phyloP scores from a whole-genome alignment of 2,113 vertebrate species.

The Semnornis frantzii region DNA sequence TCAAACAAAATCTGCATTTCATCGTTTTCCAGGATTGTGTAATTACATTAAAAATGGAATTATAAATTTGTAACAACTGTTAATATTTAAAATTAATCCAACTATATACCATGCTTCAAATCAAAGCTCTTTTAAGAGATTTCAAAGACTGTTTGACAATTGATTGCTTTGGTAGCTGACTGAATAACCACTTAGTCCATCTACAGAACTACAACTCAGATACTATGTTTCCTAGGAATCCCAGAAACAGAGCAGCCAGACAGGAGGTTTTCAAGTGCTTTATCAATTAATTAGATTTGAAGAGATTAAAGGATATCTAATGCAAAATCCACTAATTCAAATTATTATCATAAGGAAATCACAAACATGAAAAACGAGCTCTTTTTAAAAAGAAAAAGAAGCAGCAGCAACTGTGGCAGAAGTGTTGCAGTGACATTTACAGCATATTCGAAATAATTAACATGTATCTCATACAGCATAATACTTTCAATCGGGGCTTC shows the following conservation, averaged over 20 bases:
- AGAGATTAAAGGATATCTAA: not conserved
- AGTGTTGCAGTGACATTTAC: not conserved
- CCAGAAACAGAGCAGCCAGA: not conserved
- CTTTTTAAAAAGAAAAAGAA: not conserved
- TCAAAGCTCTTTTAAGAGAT: not conserved
- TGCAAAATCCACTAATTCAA: not conserved
- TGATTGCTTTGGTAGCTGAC: not conserved
- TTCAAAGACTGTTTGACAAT: not conserved
- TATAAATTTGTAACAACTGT: too few relatives aligned
- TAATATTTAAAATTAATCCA: too few relatives aligned
- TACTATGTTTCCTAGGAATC: not conserved
- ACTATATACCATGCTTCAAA: too few relatives aligned
- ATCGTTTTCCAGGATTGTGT: not conserved
- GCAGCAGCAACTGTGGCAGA: not conserved
- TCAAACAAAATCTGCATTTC: not conserved
- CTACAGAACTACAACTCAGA: not conserved
- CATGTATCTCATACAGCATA: not conserved
- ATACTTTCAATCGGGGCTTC: not conserved
- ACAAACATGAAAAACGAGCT: not conserved
- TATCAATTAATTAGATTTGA: not conserved
- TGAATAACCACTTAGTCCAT: not conserved
- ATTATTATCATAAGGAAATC: not conserved
- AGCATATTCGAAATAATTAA: not conserved
- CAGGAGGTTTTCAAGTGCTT: not conserved
- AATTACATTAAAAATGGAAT: not conserved